These are phyloP conservation scores for Lobophora halterata DNA, from an alignment of 2,888 invertebrate genomes.

Conservation along the genomic window DNA sequence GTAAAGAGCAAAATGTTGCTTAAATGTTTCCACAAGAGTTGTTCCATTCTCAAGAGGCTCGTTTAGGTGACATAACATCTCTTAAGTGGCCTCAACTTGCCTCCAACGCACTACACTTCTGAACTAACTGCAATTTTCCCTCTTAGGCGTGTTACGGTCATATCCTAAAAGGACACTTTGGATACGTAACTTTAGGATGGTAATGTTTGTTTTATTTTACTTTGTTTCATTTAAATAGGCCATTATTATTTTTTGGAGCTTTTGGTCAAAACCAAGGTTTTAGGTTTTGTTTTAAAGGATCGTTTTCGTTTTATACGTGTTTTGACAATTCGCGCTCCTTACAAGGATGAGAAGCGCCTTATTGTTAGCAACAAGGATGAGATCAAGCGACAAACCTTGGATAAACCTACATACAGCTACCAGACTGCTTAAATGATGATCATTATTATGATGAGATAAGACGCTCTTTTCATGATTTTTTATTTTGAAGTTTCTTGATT, in stretches of 20 bases:
- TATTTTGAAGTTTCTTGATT: no score
- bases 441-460: no score
- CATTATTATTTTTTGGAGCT: slow-evolving; percentile 10
- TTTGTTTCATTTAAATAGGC: slow-evolving; percentile 18
- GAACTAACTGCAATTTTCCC: slow-evolving; percentile 48
- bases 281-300: no score
- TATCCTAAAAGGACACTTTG: slow-evolving; percentile 46
- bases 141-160: slow-evolving; percentile 36
- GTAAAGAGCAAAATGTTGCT: slow-evolving; percentile 45
- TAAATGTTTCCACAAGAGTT: slow-evolving; percentile 41
- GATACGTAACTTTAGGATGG: slow-evolving; percentile 38
- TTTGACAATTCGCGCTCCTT: no score
- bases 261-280: no score
- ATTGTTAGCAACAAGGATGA: no score
- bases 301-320: no score
- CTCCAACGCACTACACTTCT: slow-evolving; percentile 48
- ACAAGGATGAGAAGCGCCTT: no score
- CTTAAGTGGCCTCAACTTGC: slow-evolving; percentile 50
- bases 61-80: slow-evolving; percentile 54
- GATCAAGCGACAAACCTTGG: no score
- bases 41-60: slow-evolving; percentile 45
- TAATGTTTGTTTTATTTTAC: slow-evolving; percentile 21
- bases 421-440: no score
- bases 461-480: no score
- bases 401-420: no score